A percentile compares a stretch with the other conserved stretches of the same genome.
phyloP scores from a whole-genome alignment of 2,888 invertebrate genomes.

The Orgyia antiqua region DNA sequence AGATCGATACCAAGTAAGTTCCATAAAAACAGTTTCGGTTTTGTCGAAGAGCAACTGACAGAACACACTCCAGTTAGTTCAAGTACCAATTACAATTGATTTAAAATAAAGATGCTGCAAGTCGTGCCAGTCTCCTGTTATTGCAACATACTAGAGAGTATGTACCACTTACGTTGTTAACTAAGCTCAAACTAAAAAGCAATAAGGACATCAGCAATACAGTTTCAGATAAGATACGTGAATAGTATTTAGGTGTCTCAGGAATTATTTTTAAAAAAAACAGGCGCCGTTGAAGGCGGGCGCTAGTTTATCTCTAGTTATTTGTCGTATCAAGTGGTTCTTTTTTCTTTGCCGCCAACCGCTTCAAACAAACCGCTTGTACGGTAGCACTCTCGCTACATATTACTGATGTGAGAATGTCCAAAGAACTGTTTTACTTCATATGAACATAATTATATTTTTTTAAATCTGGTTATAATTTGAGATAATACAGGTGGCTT shows the following conservation, averaged over 20 bases:
- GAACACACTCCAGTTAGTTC: no score
- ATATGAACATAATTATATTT: slow-evolving; percentile 47
- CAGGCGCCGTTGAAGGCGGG: slow-evolving; percentile 51
- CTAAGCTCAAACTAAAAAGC: no score
- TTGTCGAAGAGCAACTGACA: no score
- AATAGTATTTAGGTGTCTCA: slow-evolving; percentile 36
- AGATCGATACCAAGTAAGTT: no score
- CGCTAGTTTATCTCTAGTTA: slow-evolving; percentile 65
- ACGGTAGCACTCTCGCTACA: slow-evolving; percentile 58
- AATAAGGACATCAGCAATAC: no score
- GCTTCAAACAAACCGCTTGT: slow-evolving; percentile 61
- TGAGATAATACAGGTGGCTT: slow-evolving; percentile 8
- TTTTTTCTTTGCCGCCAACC: slow-evolving; percentile 46
- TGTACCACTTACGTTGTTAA: no score
- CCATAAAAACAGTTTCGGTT: no score
- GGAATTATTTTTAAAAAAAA: slow-evolving; percentile 60
- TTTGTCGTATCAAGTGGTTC: slow-evolving; percentile 72
- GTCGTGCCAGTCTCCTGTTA: no score
- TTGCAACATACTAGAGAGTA: no score
- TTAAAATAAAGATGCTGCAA: no score
- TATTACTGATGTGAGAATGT: slow-evolving; percentile 52
- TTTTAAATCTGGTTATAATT: slow-evolving; percentile 49
- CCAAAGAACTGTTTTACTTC: slow-evolving; percentile 36
- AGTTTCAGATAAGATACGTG: no score
- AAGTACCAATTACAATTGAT: no score